phyloP scores from a whole-genome alignment of 2,797 vertebrate species.

The Falco naumanni region DNA sequence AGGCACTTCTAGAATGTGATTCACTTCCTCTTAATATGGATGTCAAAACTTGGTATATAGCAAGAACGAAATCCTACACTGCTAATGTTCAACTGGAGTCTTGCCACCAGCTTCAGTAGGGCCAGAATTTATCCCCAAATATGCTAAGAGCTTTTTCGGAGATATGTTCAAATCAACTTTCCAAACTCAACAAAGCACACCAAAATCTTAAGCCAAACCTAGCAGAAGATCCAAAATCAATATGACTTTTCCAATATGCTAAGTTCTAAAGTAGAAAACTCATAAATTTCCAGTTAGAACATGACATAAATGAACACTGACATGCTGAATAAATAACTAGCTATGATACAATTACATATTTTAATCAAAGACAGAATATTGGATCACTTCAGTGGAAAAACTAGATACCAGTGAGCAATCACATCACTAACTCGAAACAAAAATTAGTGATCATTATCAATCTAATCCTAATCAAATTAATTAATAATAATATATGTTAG shows the following conservation, averaged over 20 bases:
- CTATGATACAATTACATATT: constrained; percentile 34
- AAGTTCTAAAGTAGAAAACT: constrained; percentile 51
- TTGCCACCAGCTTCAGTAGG: neutral
- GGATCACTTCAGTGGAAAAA: constrained; percentile 50
- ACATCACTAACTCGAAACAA: constrained; percentile 31
- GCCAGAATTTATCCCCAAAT: constrained; percentile 33
- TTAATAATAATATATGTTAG: neutral
- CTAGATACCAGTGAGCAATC: neutral
- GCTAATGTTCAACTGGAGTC: constrained; percentile 2
- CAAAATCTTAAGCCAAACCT: constrained; percentile 21
- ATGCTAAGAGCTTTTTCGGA: constrained; percentile 17
- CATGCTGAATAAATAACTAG: constrained; percentile 48
- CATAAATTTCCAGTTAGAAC: constrained; percentile 47
- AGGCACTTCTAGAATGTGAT: constrained; percentile 1
- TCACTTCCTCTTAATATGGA: constrained; percentile 22
- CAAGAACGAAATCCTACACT: constrained; percentile 9
- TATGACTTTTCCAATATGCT: constrained; percentile 57
- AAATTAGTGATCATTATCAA: constrained; percentile 5
- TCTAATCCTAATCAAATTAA: neutral
- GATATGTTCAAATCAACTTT: constrained; percentile 15
- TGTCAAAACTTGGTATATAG: constrained; percentile 5
- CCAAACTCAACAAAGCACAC: constrained; percentile 31
- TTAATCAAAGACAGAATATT: constrained; percentile 66
- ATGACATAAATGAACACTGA: constrained; percentile 47
- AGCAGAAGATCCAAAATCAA: constrained; percentile 48